These are phyloP conservation scores for Anarsia innoxiella DNA, from an alignment of 2,888 invertebrate genomes.

Conservation along the genomic window DNA sequence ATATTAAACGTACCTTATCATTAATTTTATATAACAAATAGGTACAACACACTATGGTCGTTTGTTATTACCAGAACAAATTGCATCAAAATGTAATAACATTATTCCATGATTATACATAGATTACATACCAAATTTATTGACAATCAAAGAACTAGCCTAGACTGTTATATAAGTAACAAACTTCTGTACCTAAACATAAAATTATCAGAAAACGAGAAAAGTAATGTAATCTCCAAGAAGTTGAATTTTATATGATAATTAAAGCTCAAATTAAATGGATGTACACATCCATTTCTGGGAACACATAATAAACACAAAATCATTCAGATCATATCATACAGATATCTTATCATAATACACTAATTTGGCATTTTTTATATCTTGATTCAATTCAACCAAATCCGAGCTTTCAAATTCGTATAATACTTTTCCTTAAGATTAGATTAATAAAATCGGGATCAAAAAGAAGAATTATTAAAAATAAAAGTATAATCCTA, in stretches of 20 bases:
- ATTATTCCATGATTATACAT: constrained; percentile 39
- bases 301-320: too few species aligned
- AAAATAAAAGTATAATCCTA: too few species aligned
- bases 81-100: constrained; percentile 36
- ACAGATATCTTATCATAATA: constrained; percentile 45
- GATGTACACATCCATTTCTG: constrained; percentile 50
- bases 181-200: constrained; percentile 31
- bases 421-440: too few species aligned
- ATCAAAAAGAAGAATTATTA: too few species aligned
- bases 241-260: constrained; percentile 68
- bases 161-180: constrained; percentile 31
- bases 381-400: too few species aligned
- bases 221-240: constrained; percentile 41
- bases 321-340: constrained; percentile 30
- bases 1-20: constrained; percentile 46
- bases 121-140: constrained; percentile 39
- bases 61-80: constrained; percentile 36
- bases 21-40: constrained; percentile 54
- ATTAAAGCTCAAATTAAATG: constrained; percentile 72
- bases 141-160: constrained; percentile 37
- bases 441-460: too few species aligned
- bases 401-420: too few species aligned
- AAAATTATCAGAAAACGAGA: constrained; percentile 23
- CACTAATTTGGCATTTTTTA: constrained; percentile 40
- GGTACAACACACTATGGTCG: constrained; percentile 52